Conservation (phyloP, 2,888 invertebrate species). For the Eupithecia inturbata region DNA sequence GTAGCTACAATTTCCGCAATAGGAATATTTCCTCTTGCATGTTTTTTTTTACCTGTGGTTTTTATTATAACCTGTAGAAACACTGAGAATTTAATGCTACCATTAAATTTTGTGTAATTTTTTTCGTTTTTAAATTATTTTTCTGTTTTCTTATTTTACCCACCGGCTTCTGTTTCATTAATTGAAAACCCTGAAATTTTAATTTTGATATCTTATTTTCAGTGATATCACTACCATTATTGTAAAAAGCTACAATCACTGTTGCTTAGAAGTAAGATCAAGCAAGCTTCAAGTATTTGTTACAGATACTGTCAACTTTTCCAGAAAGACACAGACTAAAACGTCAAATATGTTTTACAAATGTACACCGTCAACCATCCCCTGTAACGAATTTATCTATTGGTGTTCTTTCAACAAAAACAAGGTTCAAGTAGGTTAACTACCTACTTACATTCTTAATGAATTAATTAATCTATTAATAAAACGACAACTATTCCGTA, state of each 20-base stretch:
- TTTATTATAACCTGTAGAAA: background rate
- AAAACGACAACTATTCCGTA: background rate
- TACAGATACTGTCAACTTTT: background rate
- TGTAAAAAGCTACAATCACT: background rate
- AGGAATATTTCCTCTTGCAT: background rate
- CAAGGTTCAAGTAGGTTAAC: background rate
- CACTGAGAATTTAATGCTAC: background rate
- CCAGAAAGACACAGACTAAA: background rate
- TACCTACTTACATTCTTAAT: background rate
- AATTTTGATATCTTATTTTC: background rate
- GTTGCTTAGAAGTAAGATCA: background rate
- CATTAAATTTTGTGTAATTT: background rate
- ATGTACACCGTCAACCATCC: background rate
- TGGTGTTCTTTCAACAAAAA: background rate
- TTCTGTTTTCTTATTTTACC: background rate
- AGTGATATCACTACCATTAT: background rate
- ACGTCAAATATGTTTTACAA: background rate
- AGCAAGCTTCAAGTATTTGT: background rate
- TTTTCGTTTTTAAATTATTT: background rate
- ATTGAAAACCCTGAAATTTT: background rate
- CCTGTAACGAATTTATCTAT: background rate
- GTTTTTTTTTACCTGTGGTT: slow-evolving; percentile 1
- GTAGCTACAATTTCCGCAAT: background rate
- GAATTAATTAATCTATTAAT: background rate
- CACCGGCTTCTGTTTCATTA: background rate